Evolutionary conservation across 2,113 vertebrate species (phyloP), one percentile per base, ranked within the genome.

Genomic region (Macrotis lagotis): DNA sequence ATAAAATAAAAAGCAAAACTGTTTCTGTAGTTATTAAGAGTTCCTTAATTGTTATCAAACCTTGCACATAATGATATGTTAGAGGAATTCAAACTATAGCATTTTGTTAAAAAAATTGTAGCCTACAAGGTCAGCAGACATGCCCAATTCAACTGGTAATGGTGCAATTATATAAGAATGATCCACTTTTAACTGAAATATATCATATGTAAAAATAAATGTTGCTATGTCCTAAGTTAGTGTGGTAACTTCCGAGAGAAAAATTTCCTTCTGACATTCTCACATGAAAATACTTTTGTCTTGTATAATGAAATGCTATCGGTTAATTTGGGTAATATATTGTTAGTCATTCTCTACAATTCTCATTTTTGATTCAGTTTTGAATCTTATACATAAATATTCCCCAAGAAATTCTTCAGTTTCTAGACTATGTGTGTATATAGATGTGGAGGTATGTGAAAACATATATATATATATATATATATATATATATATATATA

Each of bases 241-340:
- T 92, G 0, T 31, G 44, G 66, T 5, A 7, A 74, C 11, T 74
- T 74, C 66, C 37, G 66, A 74, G 59, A 52, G 59, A 93, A 83
- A 94, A 51, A 10, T 28, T 50, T 48, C 12, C 31, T 5, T 74
- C 16, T 50, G 93, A 8, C 28, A 96, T 91, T 8, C 10, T 95
- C 90, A 94, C 59, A 89, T 96, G 93, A 96, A 95, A 95, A 59
- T 0, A 89, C 51, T 50, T 1, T 59, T 14, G 19, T 94, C 44
- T 89, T 97, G 55, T 51, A n/a, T 95, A 90, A 92, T 92, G 83
- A 94, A 94, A 8, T 53, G 50, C 92, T 95, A 16, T 89, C 93
- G 31, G 3, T 22, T 93, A 52, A 49, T 94, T 50, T 91, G 2
- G 37, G 8, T 59, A 66, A 92, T 88, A 89, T 96, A 91, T 91